Base-by-base conservation (phyloP, 2,797 vertebrate genomes). In the Manis crassicaudata region DNA sequence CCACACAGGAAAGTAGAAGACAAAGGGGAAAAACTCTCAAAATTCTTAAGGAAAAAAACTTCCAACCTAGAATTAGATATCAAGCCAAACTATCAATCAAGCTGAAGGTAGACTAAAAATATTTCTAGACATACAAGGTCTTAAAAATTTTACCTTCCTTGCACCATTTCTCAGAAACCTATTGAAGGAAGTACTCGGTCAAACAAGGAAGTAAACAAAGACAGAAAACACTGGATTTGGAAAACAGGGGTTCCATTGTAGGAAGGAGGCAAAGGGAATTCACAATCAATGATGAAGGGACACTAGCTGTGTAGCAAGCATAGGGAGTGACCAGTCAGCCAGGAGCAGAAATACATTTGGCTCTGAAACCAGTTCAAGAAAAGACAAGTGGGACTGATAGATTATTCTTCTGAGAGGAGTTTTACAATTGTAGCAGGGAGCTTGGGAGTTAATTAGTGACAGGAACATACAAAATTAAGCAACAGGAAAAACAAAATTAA, bases 31-130 rank as follows among this genome's bases (percentile, higher is more conserved):
- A 13, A 68, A 32, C 32, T 62, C n/a, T 82, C 29, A 46, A 77
- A 97, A 96, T 72, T 88, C 46, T 56, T 13, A 95, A 88, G 70
- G 62, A 70, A 95, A 91, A 56, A 56, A 79, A 54, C 76, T 32
- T 67, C 52, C 81, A 83, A 32, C 20, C 52, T 67, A 81, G 52
- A 89, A 84, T 85, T 86, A 76, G 54, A 97, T 90, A 92, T 95
- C 88, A 79, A 96, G 92, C 85, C 68, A 94, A 95, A 85, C 62
- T 95, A 90, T 83, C 94, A 60, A 4, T 40, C 83, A 94, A 82
- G 68, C 43, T 68, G 10, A 88, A 68, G 77, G 25, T 60, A 52
- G n/a, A 80, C 67, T 67, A 77, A 35, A 92, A 27, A 50, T 40
- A 17, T 40, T 58, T 94, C 72, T 58, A 76, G 70, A 80, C 3